These are phyloP conservation scores for Drosophila gaucha DNA, from an alignment of 2,888 invertebrate species.

Conservation along the genomic window DNA sequence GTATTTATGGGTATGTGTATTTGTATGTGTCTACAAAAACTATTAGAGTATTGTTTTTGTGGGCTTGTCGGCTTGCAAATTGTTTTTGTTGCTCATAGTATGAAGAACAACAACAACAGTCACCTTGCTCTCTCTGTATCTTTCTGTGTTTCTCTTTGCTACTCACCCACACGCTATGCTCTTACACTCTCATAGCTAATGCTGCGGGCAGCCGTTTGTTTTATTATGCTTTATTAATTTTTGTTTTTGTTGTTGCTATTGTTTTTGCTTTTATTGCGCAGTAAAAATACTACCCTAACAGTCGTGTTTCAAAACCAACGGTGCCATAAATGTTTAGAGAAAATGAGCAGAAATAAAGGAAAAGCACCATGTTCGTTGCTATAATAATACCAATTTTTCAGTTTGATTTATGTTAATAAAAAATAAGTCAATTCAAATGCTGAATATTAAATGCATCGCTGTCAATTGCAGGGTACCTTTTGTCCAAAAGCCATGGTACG, in stretches of 20 bases:
- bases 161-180: conserved; percentile 19
- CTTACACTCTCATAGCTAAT: conserved; percentile 42
- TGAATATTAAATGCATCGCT: conserved; percentile 21
- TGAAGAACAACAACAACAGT: conserved; percentile 14
- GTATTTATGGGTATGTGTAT: background rate
- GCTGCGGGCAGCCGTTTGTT: conserved; percentile 52
- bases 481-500: conserved; percentile 37
- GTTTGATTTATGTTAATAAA: conserved; percentile 10
- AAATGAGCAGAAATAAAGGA: conserved; percentile 25
- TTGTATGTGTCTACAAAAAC: conserved; percentile 21
- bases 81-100: conserved; percentile 42
- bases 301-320: conserved; percentile 35
- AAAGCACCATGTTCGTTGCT: conserved; percentile 7
- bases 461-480: conserved; percentile 20
- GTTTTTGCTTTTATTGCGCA: conserved; percentile 71
- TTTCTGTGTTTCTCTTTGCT: conserved; percentile 24
- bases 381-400: no score
- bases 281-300: conserved; percentile 59
- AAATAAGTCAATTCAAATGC: conserved; percentile 29
- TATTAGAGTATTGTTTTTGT: conserved; percentile 26
- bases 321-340: conserved; percentile 58
- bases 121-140: conserved; percentile 12
- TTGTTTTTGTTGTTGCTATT: conserved; percentile 44
- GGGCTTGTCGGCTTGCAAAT: conserved; percentile 45
- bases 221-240: conserved; percentile 71